A percentile compares a stretch with the other conserved stretches of the same genome.
phyloP scores from a whole-genome alignment of 2,113 vertebrate species.

The Pterocles burchelli region DNA sequence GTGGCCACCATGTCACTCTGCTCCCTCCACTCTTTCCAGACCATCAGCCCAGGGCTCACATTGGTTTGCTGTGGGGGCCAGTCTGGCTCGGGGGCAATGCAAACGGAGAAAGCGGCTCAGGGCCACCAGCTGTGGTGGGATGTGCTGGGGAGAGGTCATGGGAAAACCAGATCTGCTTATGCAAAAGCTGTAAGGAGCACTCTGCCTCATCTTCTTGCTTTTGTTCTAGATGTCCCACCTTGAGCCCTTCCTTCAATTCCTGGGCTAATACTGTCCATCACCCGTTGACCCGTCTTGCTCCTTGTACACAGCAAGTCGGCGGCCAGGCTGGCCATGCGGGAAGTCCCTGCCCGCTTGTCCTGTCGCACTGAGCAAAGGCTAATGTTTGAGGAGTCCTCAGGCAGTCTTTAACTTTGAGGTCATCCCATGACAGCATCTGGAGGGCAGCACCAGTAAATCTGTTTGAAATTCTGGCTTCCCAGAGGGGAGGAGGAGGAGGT shows the following conservation, averaged over 20 bases:
- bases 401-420: neutral
- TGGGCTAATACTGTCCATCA: neutral
- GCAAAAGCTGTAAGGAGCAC: neutral
- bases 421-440: neutral
- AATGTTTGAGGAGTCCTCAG: neutral
- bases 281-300: neutral
- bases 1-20: neutral
- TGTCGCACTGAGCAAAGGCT: neutral
- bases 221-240: neutral
- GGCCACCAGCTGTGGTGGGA: neutral
- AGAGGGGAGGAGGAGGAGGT: neutral
- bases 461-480: conserved; percentile 10
- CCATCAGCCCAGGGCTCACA: fast-evolving
- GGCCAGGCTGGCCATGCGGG: neutral
- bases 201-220: neutral
- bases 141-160: neutral
- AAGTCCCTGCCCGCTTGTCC: neutral
- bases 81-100: neutral
- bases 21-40: fast-evolving
- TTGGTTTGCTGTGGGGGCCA: neutral
- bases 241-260: neutral
- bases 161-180: neutral
- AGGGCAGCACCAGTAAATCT: neutral
- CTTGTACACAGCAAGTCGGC: neutral
- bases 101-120: neutral